Evolutionary conservation across 2,888 invertebrate genomes (phyloP).

Genomic region (Onchidella celtica): DNA sequence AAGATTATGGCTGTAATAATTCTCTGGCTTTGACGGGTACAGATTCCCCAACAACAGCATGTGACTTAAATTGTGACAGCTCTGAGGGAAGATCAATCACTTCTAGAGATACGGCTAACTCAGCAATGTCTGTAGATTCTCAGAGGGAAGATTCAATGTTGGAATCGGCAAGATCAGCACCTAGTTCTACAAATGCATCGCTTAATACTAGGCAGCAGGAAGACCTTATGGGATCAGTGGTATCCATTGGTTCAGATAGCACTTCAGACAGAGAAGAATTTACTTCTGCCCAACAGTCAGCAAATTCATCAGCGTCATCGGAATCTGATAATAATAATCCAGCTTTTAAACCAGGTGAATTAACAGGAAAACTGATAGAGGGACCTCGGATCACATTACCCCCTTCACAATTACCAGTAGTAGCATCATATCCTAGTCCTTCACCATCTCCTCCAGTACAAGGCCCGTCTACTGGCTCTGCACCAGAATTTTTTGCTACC

Average conservation of each 20-base stretch:
- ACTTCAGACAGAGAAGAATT: not conserved
- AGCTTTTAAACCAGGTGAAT: constrained; percentile 5
- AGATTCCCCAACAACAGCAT: too few species aligned
- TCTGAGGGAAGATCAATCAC: not conserved
- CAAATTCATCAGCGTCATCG: not conserved
- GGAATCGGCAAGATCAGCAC: not conserved
- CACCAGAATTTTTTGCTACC: not conserved
- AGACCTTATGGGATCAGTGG: not conserved
- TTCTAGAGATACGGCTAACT: not conserved
- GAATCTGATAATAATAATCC: not conserved
- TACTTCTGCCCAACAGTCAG: not conserved
- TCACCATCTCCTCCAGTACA: not conserved
- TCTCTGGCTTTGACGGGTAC: too few species aligned
- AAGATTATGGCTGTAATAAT: not conserved
- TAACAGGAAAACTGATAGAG: constrained; percentile 36
- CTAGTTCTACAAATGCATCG: not conserved
- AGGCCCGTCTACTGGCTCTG: not conserved
- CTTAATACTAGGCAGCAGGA: not conserved
- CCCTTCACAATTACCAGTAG: constrained; percentile 30
- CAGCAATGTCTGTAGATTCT: constrained; percentile 4
- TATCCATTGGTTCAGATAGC: not conserved
- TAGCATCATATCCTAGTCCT: not conserved
- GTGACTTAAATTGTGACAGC: not conserved
- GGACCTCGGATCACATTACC: constrained; percentile 46
- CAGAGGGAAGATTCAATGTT: not conserved